These are phyloP conservation scores for Lepidothrix coronata DNA, from an alignment of 2,113 vertebrate genomes.

Conservation along the genomic window DNA sequence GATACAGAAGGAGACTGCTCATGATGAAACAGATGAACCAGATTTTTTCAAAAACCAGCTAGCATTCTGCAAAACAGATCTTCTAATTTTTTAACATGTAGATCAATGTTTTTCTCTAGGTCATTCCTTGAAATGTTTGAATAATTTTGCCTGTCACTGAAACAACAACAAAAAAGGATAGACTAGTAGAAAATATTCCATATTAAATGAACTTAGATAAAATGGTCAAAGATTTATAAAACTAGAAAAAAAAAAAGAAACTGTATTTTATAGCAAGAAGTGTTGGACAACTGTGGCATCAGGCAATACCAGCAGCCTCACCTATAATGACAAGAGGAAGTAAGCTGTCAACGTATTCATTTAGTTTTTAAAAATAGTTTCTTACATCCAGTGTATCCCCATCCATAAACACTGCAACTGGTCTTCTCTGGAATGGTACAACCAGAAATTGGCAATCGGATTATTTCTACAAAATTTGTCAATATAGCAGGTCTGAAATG, in stretches of 20 bases:
- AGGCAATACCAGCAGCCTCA: constrained; percentile 35
- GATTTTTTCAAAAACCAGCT: background rate
- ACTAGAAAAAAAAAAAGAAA: background rate
- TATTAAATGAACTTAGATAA: background rate
- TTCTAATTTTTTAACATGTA: background rate
- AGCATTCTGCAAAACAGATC: background rate
- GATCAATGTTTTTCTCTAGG: background rate
- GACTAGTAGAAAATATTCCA: background rate
- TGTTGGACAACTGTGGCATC: background rate
- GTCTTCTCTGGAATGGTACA: constrained; percentile 90
- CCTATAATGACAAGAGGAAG: constrained; percentile 44
- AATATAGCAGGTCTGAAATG: constrained; percentile 82
- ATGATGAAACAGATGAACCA: background rate
- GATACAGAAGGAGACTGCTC: background rate
- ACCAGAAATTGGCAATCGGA: constrained; percentile 88
- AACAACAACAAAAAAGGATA: background rate
- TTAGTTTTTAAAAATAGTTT: constrained; percentile 55
- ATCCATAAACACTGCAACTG: constrained; percentile 91
- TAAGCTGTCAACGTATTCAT: constrained; percentile 27
- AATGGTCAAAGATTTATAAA: background rate
- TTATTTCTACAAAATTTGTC: constrained; percentile 85
- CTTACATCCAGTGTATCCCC: constrained; percentile 97
- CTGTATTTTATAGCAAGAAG: background rate
- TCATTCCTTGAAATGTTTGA: background rate
- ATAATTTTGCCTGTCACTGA: background rate